phyloP scores from a whole-genome alignment of 2,113 vertebrate species.

The Aldabrachelys gigantea region DNA sequence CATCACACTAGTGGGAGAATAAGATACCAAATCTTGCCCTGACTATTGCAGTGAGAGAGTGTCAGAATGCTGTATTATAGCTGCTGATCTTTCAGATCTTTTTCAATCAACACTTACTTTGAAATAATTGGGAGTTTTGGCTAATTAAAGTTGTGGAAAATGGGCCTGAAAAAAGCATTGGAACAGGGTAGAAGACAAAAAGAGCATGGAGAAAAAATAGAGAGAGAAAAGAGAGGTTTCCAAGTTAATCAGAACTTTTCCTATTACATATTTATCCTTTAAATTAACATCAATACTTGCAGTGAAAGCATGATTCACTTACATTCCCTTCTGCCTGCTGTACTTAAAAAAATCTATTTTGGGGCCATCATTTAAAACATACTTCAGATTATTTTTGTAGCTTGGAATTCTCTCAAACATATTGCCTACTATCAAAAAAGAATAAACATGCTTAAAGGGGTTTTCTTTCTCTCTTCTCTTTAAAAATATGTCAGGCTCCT shows the following conservation, averaged over 20 bases:
- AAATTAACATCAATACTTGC: background rate
- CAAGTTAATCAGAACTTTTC: background rate
- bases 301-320: background rate
- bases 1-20: background rate
- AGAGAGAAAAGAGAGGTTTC: background rate
- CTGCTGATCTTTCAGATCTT: background rate
- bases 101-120: background rate
- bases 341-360: background rate
- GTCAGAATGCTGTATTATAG: background rate
- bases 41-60: background rate
- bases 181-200: background rate
- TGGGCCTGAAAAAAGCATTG: background rate
- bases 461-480: fast-evolving
- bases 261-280: background rate
- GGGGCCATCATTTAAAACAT: background rate
- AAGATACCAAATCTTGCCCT: background rate
- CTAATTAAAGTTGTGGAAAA: background rate
- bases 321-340: fast-evolving
- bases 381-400: background rate
- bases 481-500: background rate
- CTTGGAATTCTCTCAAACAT: background rate
- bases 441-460: background rate
- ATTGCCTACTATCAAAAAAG: background rate
- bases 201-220: background rate
- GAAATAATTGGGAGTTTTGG: background rate